Base-by-base conservation (phyloP, 2,797 vertebrate species). In the Ambastaia sidthimunki region DNA sequence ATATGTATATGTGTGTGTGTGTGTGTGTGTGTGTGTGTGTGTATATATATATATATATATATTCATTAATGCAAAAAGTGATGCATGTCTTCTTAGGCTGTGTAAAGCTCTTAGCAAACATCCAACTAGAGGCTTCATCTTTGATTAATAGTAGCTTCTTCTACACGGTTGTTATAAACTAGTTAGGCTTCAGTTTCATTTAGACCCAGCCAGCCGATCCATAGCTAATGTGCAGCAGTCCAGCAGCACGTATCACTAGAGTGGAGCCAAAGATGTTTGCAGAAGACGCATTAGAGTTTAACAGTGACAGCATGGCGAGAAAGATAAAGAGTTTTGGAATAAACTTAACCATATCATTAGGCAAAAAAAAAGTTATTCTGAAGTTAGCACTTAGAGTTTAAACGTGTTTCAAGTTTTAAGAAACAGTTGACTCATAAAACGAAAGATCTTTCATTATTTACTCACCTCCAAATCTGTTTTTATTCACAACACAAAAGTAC, bases 301-400 rank as follows among this genome's bases (percentile, higher is more conserved):
- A 55, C n/a, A 1, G n/a, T 76, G 82, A 85, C 80, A 78, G 82
- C 72, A 54, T 63, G 72, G 19, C 62, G 15, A 59, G 41, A 54
- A 80, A 84, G 82, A 86, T 86, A 9, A 77, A 83, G 81, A 25
- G 74, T 71, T 78, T 78, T 10, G 16, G 76, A 74, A 81, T 76
- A 82, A 81, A 79, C 68, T 81, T 82, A 71, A 31, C 34, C 74
- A 76, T 67, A 34, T 86, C 85, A 80, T 87, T 87, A 85, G 57
- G 71, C 74, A 74, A 76, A 87, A 85, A 77, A 37, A n/a, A n/a
- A 37, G 44, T 71, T 63, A 1, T 71, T 63, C 52, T 19, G 7
- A 60, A 77, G 52, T 77, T 71, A n/a, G 18, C 41, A 31, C 44
- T 62, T 60, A 41, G 37, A 50, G 48, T 77, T 70, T 25, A 57